Conservation (phyloP, 1,140 invertebrate species). For the Drosophila obscura region DNA sequence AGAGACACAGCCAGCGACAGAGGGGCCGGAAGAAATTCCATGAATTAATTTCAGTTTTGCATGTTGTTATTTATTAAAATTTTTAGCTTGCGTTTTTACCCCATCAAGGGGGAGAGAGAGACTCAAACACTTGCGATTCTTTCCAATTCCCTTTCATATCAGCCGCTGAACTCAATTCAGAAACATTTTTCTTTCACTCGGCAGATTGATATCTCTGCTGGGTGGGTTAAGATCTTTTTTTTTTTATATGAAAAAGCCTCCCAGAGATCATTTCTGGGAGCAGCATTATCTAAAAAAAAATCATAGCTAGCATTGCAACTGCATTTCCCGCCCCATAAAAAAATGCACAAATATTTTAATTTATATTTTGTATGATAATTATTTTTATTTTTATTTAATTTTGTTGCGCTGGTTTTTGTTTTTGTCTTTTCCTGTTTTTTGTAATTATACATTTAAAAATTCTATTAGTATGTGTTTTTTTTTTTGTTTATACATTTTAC, state of each 20-base stretch:
- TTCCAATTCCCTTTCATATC: constrained; percentile 55
- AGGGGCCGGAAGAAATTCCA: constrained; percentile 49
- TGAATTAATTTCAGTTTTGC: constrained; percentile 83
- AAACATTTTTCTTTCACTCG: constrained; percentile 4
- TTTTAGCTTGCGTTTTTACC: constrained; percentile 56
- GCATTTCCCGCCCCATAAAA: not conserved
- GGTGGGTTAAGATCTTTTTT: constrained; percentile 11
- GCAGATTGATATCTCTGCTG: constrained; percentile 36
- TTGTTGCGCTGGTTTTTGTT: constrained; percentile 30
- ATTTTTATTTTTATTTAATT: constrained; percentile 64
- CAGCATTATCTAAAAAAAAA: too few relatives aligned
- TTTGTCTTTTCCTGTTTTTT: constrained; percentile 28
- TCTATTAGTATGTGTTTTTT: constrained; percentile 52
- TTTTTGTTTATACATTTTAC: constrained; percentile 55
- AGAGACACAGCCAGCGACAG: not conserved
- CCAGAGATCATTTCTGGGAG: too few relatives aligned
- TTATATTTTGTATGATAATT: constrained; percentile 53
- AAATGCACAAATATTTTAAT: not conserved
- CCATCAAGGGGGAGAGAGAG: not conserved
- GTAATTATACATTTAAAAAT: constrained; percentile 71
- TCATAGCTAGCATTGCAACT: too few relatives aligned
- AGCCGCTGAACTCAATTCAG: constrained; percentile 52
- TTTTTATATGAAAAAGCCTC: not conserved
- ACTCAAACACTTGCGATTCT: constrained; percentile 40
- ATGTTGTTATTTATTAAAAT: constrained; percentile 83